phyloP scores from a whole-genome alignment of 2,888 invertebrate species.

The Candidula unifasciata region DNA sequence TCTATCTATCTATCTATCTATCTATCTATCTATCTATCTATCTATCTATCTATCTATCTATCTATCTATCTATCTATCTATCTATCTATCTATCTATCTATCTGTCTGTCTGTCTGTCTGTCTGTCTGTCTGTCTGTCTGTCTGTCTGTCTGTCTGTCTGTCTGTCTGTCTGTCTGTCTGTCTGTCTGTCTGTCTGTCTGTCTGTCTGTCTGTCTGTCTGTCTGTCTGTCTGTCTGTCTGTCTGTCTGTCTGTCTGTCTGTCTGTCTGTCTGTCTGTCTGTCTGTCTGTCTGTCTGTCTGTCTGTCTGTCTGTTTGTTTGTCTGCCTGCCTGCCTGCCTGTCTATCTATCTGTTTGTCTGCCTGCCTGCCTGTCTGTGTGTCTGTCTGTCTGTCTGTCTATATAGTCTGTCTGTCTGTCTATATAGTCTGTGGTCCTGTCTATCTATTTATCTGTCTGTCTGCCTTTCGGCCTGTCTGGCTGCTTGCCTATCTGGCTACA shows the following conservation, averaged over 20 bases:
- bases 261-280: neutral
- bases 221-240: neutral
- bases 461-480: neutral
- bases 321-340: constrained; percentile 35
- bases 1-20: constrained; percentile 30
- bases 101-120: constrained; percentile 27
- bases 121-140: constrained; percentile 21
- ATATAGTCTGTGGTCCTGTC: neutral
- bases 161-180: constrained; percentile 30
- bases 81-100: constrained; percentile 27
- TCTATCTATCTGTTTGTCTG: constrained; percentile 22
- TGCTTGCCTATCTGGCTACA: too few species aligned
- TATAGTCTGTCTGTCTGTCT: too few species aligned
- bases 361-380: constrained; percentile 18
- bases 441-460: too few species aligned
- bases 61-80: constrained; percentile 33
- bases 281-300: constrained; percentile 28
- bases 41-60: constrained; percentile 29
- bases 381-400: constrained; percentile 41
- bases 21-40: constrained; percentile 33
- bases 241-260: constrained; percentile 30
- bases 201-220: neutral
- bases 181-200: neutral
- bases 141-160: constrained; percentile 31
- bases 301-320: constrained; percentile 39